These are phyloP conservation scores for Anastrepha ludens DNA, from an alignment of 1,140 invertebrate genomes.

Conservation along the genomic window DNA sequence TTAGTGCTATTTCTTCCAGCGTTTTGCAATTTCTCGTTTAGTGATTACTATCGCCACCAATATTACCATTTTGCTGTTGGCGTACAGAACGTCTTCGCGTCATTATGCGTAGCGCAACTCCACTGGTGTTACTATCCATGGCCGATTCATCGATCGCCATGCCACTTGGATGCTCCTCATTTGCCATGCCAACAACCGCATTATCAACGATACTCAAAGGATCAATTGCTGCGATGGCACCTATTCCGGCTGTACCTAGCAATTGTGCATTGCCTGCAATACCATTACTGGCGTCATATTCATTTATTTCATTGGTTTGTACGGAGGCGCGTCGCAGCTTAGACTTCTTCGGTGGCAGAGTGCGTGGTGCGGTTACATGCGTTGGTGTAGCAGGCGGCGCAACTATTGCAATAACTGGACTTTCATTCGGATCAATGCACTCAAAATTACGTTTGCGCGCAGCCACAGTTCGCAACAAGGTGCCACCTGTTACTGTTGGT, in stretches of 20 bases:
- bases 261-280: neutral
- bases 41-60: slow-evolving; percentile 55
- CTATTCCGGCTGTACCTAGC: neutral
- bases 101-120: slow-evolving; percentile 64
- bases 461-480: slow-evolving; percentile 56
- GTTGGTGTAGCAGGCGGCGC: slow-evolving; percentile 55
- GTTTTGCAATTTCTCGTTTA: neutral
- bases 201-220: slow-evolving; percentile 62
- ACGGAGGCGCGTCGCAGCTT: slow-evolving; percentile 77
- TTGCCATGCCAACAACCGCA: slow-evolving; percentile 69
- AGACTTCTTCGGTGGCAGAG: slow-evolving; percentile 73
- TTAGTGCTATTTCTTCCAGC: slow-evolving; percentile 14
- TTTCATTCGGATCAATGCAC: slow-evolving; percentile 35
- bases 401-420: neutral
- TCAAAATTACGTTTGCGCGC: slow-evolving; percentile 71
- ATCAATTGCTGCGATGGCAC: slow-evolving; percentile 28
- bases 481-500: neutral
- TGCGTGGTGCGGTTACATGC: slow-evolving; percentile 65
- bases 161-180: slow-evolving; percentile 60
- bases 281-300: slow-evolving; percentile 75
- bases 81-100: slow-evolving; percentile 68
- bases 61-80: slow-evolving; percentile 69
- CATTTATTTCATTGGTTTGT: slow-evolving; percentile 83
- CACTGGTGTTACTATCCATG: slow-evolving; percentile 50
- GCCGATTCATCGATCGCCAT: slow-evolving; percentile 50